Evolutionary conservation across 2,797 vertebrate species (phyloP).

Genomic region (Apodemus agrarius): DNA sequence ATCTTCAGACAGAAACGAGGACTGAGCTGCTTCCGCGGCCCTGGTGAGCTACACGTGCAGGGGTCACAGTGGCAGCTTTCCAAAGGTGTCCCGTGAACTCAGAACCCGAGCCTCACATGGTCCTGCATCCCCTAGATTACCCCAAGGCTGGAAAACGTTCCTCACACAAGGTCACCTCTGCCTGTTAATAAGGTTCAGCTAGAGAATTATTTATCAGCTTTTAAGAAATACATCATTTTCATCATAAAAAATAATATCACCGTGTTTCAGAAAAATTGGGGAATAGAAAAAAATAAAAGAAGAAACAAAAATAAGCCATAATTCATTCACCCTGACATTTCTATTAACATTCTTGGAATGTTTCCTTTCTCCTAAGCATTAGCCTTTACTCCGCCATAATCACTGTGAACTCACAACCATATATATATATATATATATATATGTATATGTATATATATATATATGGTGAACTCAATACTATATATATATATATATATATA

Average conservation of each 20-base stretch:
- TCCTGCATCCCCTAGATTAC: background rate
- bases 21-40: background rate
- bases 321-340: constrained; percentile 68
- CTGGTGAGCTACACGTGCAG: too few species aligned
- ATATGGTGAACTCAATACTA: too few species aligned
- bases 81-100: background rate
- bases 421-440: background rate
- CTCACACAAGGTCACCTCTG: constrained; percentile 68
- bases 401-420: background rate
- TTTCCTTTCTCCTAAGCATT: background rate
- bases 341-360: constrained; percentile 48
- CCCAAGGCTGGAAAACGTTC: background rate
- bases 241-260: constrained; percentile 73
- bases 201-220: constrained; percentile 74
- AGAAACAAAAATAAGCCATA: constrained; percentile 71
- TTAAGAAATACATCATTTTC: constrained; percentile 69
- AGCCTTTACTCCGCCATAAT: background rate
- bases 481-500: too few species aligned
- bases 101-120: background rate
- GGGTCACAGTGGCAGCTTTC: background rate
- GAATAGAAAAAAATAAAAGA: constrained; percentile 51
- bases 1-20: background rate
- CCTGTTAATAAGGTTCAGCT: constrained; percentile 56
- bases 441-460: background rate
- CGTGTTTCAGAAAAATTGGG: constrained; percentile 63